Evolutionary conservation across 1,140 invertebrate genomes (phyloP), one percentile per base, ranked within the genome.

Genomic region (Danaus plexippus): DNA sequence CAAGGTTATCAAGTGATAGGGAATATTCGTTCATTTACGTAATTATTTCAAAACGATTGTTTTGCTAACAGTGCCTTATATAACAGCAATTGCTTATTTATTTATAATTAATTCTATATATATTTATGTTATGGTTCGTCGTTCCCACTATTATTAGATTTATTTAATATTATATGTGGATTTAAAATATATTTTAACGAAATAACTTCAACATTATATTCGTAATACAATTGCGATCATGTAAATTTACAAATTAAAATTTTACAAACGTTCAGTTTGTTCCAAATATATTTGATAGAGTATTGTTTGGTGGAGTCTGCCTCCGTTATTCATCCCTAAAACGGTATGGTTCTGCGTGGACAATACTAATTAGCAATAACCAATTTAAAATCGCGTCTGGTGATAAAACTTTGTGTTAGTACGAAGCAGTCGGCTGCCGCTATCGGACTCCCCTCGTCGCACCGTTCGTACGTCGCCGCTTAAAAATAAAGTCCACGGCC

Each of bases 401-500:
- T 74, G 72, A 82, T 80, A 80, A 79, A 74, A 66, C 69, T 62
- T 61, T 59, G 66, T 67, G 67, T 67, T 62, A 72, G 75, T 72
- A 64, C 54, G 61, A 52, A 66, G 61, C 71, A 68, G 63, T 63
- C 66, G 63, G 66, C 71, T 67, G 63, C 64, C 66, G 63, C 65
- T 66, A 67, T 64, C 71, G 63, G 66, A 72, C 72, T 80, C 77
- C 75, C 77, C 75, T 75, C 71, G 73, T 66, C 79, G 73, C 79
- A 71, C 63, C 73, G 66, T 73, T 76, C 76, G 77, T 67, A 80
- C 73, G 79, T 80, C 79, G 76, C 80, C 73, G 83, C 78, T 69
- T 84, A 84, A 86, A 86, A 86, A 86, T 86, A 86, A 85, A 84
- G 77, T 86, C 82, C 63, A 76, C 77, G 63, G 70, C 66, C 78